These are phyloP conservation scores for Venustoraphidia nigricollis DNA, from an alignment of 2,888 invertebrate species.

Conservation along the genomic window DNA sequence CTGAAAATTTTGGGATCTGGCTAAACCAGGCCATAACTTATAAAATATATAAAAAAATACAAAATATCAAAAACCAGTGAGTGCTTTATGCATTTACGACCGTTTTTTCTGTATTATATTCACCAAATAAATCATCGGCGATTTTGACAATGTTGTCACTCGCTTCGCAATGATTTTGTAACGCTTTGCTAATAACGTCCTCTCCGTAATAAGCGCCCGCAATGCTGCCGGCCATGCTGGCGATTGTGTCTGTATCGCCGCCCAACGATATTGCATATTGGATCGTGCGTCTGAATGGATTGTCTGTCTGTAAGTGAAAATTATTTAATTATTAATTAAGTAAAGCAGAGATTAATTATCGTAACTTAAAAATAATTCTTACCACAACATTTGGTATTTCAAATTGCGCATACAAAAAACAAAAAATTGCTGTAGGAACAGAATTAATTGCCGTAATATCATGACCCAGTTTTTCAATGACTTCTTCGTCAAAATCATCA, in stretches of 20 bases:
- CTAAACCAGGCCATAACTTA: no score
- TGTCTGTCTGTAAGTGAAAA: slow-evolving; percentile 28
- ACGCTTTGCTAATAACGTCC: slow-evolving; percentile 29
- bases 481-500: slow-evolving; percentile 29
- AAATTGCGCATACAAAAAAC: slow-evolving; percentile 40
- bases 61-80: background rate
- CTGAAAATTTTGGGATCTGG: no score
- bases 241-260: slow-evolving; percentile 66
- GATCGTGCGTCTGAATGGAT: slow-evolving; percentile 44
- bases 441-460: slow-evolving; percentile 47
- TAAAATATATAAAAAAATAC: background rate
- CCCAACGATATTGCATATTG: slow-evolving; percentile 56
- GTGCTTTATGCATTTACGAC: background rate
- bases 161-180: slow-evolving; percentile 44
- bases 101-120: background rate
- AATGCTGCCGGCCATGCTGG: slow-evolving; percentile 55
- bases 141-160: slow-evolving; percentile 32
- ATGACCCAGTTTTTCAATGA: slow-evolving; percentile 40
- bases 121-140: slow-evolving; percentile 32
- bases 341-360: no score
- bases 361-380: slow-evolving; percentile 12
- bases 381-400: slow-evolving; percentile 33
- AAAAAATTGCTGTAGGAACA: slow-evolving; percentile 57
- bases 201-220: slow-evolving; percentile 52
- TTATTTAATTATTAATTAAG: no score